These are phyloP conservation scores for Lobophora halterata DNA, from an alignment of 2,888 invertebrate genomes.

Conservation along the genomic window DNA sequence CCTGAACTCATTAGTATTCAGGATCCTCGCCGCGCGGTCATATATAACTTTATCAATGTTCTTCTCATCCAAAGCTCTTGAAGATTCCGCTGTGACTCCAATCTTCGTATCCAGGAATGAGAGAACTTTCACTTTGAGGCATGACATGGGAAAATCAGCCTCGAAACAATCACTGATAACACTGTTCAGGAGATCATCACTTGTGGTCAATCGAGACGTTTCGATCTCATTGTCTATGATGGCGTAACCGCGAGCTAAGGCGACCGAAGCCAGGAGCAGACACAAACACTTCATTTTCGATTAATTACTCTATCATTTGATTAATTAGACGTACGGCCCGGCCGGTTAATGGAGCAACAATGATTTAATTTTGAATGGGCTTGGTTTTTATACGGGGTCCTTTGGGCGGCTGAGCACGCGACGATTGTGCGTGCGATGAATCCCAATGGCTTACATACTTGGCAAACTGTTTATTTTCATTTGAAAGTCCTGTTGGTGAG, in stretches of 20 bases:
- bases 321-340: slow-evolving; percentile 72
- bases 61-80: slow-evolving; percentile 80
- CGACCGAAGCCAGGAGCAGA: slow-evolving; percentile 75
- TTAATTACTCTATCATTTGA: slow-evolving; percentile 70
- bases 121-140: slow-evolving; percentile 89
- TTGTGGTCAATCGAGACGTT: slow-evolving; percentile 79
- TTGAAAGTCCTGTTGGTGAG: slow-evolving; percentile 76
- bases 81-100: slow-evolving; percentile 82
- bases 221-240: slow-evolving; percentile 80
- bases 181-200: slow-evolving; percentile 85
- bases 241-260: slow-evolving; percentile 70
- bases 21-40: slow-evolving; percentile 85
- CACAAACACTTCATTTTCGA: slow-evolving; percentile 75
- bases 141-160: slow-evolving; percentile 84
- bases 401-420: slow-evolving; percentile 79
- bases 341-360: slow-evolving; percentile 76
- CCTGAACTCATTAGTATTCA: slow-evolving; percentile 88
- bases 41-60: slow-evolving; percentile 88
- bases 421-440: slow-evolving; percentile 54
- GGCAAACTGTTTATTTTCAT: slow-evolving; percentile 74
- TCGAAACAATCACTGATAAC: slow-evolving; percentile 87
- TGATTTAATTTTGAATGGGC: slow-evolving; percentile 82
- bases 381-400: slow-evolving; percentile 84
- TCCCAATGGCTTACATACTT: slow-evolving; percentile 64
- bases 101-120: slow-evolving; percentile 87